Evolutionary conservation across 2,113 vertebrate genomes (phyloP).

Genomic region (Tetrao urogallus): DNA sequence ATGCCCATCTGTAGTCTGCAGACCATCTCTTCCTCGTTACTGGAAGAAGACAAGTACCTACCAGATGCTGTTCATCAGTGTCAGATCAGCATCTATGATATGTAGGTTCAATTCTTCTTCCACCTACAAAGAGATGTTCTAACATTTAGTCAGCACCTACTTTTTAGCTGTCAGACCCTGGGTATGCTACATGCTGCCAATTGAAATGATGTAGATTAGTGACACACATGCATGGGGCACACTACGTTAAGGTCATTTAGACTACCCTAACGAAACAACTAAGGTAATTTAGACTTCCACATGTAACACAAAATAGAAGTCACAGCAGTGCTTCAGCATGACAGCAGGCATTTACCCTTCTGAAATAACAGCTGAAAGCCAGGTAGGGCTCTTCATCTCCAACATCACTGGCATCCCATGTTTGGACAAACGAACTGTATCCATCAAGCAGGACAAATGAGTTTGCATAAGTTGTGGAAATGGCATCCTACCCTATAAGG

Average conservation of each 20-base stretch:
- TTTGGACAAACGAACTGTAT: neutral
- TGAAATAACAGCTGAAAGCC: neutral
- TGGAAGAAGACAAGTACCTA: neutral
- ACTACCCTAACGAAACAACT: neutral
- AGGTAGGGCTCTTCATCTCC: neutral
- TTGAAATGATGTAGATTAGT: neutral
- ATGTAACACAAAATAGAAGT: fast-evolving
- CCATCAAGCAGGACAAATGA: neutral
- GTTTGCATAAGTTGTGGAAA: neutral
- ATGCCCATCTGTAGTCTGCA: neutral
- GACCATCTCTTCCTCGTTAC: neutral
- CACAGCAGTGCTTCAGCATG: neutral
- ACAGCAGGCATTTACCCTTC: neutral
- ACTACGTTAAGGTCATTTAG: neutral
- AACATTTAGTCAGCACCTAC: neutral
- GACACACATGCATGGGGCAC: neutral
- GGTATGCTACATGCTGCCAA: neutral
- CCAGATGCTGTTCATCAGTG: neutral
- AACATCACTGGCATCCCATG: neutral
- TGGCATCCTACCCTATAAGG: neutral
- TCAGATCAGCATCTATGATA: neutral
- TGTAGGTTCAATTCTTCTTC: neutral
- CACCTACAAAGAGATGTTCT: neutral
- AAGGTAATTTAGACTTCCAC: neutral
- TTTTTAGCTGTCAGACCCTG: neutral